phyloP scores from a whole-genome alignment of 1,140 invertebrate species.

The Hyphantria cunea region DNA sequence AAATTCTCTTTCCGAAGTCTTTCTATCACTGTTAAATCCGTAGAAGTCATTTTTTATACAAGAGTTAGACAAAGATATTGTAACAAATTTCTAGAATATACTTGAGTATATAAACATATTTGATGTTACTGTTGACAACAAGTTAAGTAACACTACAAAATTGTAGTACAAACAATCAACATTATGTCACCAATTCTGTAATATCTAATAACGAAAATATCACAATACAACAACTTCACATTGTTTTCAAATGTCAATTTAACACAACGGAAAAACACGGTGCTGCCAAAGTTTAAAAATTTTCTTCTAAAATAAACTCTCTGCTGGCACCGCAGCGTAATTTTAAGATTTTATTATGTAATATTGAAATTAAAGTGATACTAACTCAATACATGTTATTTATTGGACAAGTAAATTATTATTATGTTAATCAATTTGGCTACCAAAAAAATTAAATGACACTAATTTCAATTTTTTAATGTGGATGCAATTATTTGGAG shows the following conservation, averaged over 20 bases:
- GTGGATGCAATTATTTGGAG: no score
- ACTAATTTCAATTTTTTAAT: no score
- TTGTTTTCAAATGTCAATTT: slow-evolving; percentile 43
- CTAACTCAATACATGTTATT: no score
- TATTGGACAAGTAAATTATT: no score
- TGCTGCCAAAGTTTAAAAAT: slow-evolving; percentile 16
- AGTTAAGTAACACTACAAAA: neutral
- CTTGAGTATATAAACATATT: slow-evolving; percentile 17
- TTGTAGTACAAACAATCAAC: slow-evolving; percentile 7
- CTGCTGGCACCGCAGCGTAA: no score
- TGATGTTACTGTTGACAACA: neutral
- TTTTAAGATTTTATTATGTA: no score
- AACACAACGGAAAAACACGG: slow-evolving; percentile 29
- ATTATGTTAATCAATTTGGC: no score
- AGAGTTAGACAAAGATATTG: neutral
- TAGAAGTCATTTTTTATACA: slow-evolving; percentile 54
- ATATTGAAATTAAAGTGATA: no score
- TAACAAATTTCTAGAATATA: slow-evolving; percentile 5
- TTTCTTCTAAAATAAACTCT: neutral
- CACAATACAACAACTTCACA: slow-evolving; percentile 7
- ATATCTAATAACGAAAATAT: slow-evolving; percentile 18
- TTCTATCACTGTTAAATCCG: slow-evolving; percentile 74
- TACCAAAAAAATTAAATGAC: no score
- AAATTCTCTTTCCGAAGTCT: slow-evolving; percentile 88
- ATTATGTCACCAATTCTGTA: slow-evolving; percentile 6